Evolutionary conservation across 37 sponge, comb jelly and placozoan genomes (phyloP).

Genomic region (Agelas oroides): DNA sequence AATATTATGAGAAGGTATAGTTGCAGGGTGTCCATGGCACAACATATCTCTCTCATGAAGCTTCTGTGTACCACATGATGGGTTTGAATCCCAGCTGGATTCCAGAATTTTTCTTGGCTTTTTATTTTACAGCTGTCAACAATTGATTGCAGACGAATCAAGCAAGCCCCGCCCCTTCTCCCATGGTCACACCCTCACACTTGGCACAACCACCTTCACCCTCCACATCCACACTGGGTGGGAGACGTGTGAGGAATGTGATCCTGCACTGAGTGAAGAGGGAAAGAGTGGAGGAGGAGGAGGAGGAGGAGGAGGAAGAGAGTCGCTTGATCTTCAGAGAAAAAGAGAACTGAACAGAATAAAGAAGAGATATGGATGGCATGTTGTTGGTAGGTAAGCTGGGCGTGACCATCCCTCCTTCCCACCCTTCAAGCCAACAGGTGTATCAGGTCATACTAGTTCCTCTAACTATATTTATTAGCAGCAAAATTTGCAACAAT

Average conservation of each 20-base stretch:
- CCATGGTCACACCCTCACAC: slow-evolving; percentile 68
- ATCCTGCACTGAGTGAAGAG: slow-evolving; percentile 3
- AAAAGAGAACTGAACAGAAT: slow-evolving; percentile 66
- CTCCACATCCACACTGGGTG: slow-evolving; percentile 84
- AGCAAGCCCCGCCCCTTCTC: slow-evolving; percentile 61
- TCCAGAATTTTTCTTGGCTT: too few relatives aligned
- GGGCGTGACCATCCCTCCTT: neutral
- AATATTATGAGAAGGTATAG: too few relatives aligned
- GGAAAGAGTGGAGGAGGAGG: neutral
- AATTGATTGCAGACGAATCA: too few relatives aligned
- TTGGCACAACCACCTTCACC: slow-evolving; percentile 72
- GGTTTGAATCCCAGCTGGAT: too few relatives aligned
- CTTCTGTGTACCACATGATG: too few relatives aligned
- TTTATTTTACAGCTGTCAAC: too few relatives aligned
- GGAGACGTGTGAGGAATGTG: slow-evolving; percentile 81
- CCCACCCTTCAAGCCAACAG: neutral
- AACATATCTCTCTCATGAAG: too few relatives aligned
- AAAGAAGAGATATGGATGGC: slow-evolving; percentile 74
- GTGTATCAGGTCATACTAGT: too few relatives aligned
- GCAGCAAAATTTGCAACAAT: too few relatives aligned
- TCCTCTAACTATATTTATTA: too few relatives aligned
- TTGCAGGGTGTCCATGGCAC: too few relatives aligned
- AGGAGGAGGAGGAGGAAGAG: neutral
- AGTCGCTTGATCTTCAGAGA: slow-evolving; percentile 38
- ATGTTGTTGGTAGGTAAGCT: neutral